A percentile compares a stretch with the other conserved stretches of the same genome.
Evolutionary conservation across 2,888 invertebrate genomes (phyloP).

Genomic region (Eupithecia dodoneata): DNA sequence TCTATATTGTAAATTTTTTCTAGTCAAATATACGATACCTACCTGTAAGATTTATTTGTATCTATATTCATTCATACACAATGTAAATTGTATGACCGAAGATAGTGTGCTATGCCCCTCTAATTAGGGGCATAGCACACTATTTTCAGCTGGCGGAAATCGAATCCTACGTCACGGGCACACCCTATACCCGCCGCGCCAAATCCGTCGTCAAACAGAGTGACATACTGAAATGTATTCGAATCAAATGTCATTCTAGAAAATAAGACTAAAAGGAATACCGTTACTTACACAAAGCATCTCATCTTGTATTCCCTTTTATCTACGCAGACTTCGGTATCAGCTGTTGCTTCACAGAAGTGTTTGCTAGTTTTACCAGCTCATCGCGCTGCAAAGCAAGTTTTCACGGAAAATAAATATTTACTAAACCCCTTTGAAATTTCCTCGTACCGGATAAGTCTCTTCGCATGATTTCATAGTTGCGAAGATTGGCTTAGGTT

Average conservation of each 20-base stretch:
- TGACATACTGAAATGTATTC: background rate
- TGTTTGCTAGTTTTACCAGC: constrained; percentile 20
- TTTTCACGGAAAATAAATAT: constrained; percentile 15
- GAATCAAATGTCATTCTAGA: background rate
- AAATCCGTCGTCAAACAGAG: too few relatives aligned
- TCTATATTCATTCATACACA: too few relatives aligned
- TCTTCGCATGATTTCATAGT: constrained; percentile 7
- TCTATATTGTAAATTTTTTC: too few relatives aligned
- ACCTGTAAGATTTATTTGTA: too few relatives aligned
- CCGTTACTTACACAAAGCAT: background rate
- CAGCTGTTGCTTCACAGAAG: constrained; percentile 30
- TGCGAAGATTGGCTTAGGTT: background rate
- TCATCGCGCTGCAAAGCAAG: constrained; percentile 21
- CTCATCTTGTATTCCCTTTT: background rate
- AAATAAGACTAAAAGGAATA: background rate
- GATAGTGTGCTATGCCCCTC: too few relatives aligned
- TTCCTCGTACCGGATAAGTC: constrained; percentile 7
- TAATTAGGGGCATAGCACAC: too few relatives aligned
- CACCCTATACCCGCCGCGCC: too few relatives aligned
- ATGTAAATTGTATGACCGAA: too few relatives aligned
- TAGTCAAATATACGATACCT: too few relatives aligned
- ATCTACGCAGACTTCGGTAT: constrained; percentile 11
- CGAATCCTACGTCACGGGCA: too few relatives aligned
- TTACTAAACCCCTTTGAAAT: constrained; percentile 5
- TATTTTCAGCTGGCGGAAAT: too few relatives aligned